Evolutionary conservation across 2,888 invertebrate species (phyloP).

Genomic region (Dryobota labecula): DNA sequence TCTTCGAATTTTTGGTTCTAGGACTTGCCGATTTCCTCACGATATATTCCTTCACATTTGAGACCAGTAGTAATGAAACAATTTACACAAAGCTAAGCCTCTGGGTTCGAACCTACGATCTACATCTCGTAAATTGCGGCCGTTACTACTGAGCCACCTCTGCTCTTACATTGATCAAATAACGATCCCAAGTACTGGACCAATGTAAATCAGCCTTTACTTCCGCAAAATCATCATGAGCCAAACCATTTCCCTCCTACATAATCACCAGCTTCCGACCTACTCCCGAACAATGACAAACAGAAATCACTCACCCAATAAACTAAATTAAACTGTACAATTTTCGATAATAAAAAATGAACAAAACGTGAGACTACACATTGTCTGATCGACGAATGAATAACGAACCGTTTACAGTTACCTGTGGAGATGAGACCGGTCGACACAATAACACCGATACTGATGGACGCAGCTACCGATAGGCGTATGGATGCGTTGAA

Average conservation of each 20-base stretch:
- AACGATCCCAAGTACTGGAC: no score
- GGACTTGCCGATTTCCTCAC: no score
- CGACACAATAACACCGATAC: conserved; percentile 47
- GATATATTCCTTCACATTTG: no score
- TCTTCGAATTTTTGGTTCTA: no score
- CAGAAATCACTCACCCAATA: conserved; percentile 20
- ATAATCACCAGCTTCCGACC: conserved; percentile 15
- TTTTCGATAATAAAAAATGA: conserved; percentile 32
- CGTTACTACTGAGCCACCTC: no score
- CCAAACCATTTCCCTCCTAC: background rate
- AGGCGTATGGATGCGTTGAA: background rate
- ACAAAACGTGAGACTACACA: conserved; percentile 24
- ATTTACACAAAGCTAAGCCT: no score
- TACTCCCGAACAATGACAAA: conserved; percentile 20
- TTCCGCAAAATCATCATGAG: background rate
- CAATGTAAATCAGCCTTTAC: no score
- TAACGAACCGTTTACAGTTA: conserved; percentile 42
- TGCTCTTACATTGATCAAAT: no score
- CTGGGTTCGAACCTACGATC: no score
- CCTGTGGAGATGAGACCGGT: conserved; percentile 44
- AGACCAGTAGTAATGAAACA: no score
- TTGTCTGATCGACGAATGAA: conserved; percentile 28
- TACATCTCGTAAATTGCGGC: no score
- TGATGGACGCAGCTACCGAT: background rate
- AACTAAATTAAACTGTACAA: conserved; percentile 43